Evolutionary conservation across 2,113 vertebrate species (phyloP).

Genomic region (Nicator chloris): DNA sequence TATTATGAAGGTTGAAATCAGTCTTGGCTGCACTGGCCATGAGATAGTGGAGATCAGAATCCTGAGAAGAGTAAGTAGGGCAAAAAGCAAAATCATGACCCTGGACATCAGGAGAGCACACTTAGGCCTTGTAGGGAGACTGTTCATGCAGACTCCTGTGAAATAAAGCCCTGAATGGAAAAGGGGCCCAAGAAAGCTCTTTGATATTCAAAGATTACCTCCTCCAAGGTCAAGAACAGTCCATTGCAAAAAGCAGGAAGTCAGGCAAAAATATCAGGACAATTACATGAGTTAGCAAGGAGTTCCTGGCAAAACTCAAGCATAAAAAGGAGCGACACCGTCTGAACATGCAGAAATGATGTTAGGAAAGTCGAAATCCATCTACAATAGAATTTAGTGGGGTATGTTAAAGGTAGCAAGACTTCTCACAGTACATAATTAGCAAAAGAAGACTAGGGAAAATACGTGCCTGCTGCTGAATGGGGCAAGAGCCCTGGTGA

Average conservation of each 20-base stretch:
- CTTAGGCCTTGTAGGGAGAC: background rate
- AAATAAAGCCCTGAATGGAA: background rate
- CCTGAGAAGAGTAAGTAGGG: background rate
- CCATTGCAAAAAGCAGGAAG: background rate
- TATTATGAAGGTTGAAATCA: background rate
- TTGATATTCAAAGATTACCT: background rate
- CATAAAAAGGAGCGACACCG: background rate
- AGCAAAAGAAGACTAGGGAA: background rate
- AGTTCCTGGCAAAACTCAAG: background rate
- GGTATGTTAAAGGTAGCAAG: background rate
- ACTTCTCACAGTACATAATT: background rate
- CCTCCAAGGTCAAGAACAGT: background rate
- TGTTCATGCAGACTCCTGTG: fast-evolving
- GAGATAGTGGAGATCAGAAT: background rate
- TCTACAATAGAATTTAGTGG: background rate
- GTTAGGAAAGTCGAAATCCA: background rate
- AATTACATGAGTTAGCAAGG: background rate
- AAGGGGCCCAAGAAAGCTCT: background rate
- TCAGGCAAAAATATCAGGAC: background rate
- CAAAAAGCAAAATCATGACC: background rate
- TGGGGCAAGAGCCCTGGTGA: background rate
- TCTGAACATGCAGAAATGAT: background rate
- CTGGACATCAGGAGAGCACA: background rate
- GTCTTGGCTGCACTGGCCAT: background rate
- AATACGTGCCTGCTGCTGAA: background rate